Percentiles rank a stretch among this genome's conserved stretches.
Conservation (phyloP, 2,888 invertebrate genomes). For the Deilephila elpenor region DNA sequence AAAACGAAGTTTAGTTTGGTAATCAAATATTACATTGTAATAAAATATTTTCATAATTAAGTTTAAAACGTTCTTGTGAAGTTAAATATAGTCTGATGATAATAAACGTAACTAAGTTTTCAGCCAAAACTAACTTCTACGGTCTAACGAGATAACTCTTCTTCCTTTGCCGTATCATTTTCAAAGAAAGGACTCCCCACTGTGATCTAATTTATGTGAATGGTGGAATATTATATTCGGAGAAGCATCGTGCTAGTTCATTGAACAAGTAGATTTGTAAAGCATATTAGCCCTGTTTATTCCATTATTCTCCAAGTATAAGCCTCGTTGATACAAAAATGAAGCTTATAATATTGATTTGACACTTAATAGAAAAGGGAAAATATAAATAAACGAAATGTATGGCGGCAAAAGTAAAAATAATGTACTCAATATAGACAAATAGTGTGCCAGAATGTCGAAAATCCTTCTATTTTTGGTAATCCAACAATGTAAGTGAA, state of each 20-base stretch:
- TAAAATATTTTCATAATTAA: background rate
- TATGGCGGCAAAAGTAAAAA: no score
- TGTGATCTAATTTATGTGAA: conserved; percentile 41
- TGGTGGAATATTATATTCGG: conserved; percentile 38
- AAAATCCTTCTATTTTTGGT: no score
- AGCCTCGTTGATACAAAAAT: background rate
- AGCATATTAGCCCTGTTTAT: background rate
- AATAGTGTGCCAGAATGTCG: no score
- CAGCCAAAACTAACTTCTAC: conserved; percentile 52
- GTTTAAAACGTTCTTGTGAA: conserved; percentile 42
- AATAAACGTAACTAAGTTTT: conserved; percentile 53
- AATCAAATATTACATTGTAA: background rate
- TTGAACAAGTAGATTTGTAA: background rate
- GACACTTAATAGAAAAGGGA: no score
- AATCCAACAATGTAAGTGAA: no score
- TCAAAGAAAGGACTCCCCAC: conserved; percentile 46
- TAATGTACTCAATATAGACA: no score
- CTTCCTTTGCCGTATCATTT: conserved; percentile 44
- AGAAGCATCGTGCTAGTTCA: conserved; percentile 23
- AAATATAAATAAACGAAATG: background rate
- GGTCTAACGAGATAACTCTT: conserved; percentile 51
- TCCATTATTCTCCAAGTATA: background rate
- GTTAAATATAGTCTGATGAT: conserved; percentile 53
- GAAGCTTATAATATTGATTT: background rate
- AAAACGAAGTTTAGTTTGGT: background rate